Conservation (phyloP, 2,888 invertebrate species). For the Drosophila koepferae region DNA sequence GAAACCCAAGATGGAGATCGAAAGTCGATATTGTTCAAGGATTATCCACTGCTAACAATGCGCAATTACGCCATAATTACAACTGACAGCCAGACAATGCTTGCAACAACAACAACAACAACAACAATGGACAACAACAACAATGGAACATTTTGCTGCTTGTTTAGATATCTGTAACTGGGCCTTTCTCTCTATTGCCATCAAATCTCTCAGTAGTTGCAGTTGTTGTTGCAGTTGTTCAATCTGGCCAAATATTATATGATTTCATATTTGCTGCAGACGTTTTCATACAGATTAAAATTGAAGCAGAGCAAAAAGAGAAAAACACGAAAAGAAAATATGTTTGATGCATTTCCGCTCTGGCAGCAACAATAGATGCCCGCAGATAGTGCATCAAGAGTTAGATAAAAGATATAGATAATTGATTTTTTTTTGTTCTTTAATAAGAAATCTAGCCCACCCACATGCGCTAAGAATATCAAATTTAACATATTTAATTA, state of each 20-base stretch:
- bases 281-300: constrained; percentile 55
- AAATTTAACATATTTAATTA: background rate
- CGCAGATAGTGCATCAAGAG: background rate
- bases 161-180: constrained; percentile 45
- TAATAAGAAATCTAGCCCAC: background rate
- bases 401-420: constrained; percentile 1
- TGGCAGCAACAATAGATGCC: background rate
- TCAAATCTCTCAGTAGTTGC: constrained; percentile 38
- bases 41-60: constrained; percentile 56
- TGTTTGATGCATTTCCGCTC: constrained; percentile 7
- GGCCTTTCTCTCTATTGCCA: constrained; percentile 34
- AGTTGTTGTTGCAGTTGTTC: constrained; percentile 44
- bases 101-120: constrained; percentile 12
- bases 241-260: constrained; percentile 62
- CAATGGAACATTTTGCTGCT: constrained; percentile 16
- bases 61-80: constrained; percentile 74
- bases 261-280: constrained; percentile 62
- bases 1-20: constrained; percentile 37
- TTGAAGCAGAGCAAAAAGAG: background rate
- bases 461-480: background rate
- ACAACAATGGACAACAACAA: constrained; percentile 11
- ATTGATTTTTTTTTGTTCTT: background rate
- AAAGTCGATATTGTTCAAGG: constrained; percentile 38
- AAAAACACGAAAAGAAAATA: background rate
- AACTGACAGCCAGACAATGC: constrained; percentile 42